phyloP scores from a whole-genome alignment of 2,113 vertebrate genomes.

The Paralichthys olivaceus region DNA sequence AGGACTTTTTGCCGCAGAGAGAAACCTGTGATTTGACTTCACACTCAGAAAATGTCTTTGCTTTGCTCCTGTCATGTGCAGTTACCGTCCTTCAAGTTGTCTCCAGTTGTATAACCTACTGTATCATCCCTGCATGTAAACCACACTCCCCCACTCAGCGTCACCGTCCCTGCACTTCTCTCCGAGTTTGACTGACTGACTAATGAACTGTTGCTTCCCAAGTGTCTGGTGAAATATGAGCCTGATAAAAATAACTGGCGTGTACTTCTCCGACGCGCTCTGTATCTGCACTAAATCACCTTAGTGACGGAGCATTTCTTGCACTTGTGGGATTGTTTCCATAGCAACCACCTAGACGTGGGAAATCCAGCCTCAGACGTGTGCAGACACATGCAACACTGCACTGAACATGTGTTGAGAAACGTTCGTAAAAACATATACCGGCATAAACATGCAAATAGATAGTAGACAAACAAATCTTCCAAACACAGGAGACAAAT shows the following conservation, averaged over 20 bases:
- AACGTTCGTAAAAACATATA: too few relatives aligned
- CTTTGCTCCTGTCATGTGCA: background rate
- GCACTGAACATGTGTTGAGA: background rate
- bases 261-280: background rate
- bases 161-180: background rate
- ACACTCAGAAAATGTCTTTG: background rate
- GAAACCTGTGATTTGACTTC: background rate
- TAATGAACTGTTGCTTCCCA: constrained; percentile 7
- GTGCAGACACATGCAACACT: background rate
- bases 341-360: constrained; percentile 64
- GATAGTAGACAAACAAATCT: background rate
- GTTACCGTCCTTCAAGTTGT: background rate
- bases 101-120: background rate
- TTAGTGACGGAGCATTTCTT: constrained; percentile 35
- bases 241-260: background rate
- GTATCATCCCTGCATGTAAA: background rate
- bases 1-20: too few relatives aligned
- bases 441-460: background rate
- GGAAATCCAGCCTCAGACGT: constrained; percentile 25
- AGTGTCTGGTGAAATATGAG: constrained; percentile 1
- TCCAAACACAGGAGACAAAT: background rate
- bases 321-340: constrained; percentile 65
- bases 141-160: background rate
- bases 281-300: constrained; percentile 33
- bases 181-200: background rate